These are phyloP conservation scores for Nineta flava DNA, from an alignment of 2,888 invertebrate species.

Conservation along the genomic window DNA sequence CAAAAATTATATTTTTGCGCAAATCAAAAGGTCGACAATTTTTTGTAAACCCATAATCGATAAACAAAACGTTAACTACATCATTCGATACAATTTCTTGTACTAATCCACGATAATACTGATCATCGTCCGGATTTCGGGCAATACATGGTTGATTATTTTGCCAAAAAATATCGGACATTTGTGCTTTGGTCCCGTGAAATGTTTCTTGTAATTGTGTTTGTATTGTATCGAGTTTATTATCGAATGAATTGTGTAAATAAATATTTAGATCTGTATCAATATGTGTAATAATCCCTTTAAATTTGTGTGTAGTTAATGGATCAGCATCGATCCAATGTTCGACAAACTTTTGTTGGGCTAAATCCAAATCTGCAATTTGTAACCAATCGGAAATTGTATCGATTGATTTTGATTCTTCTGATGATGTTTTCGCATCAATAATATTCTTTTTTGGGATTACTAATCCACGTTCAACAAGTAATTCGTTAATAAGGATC, in stretches of 20 bases:
- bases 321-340: slow-evolving; percentile 45
- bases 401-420: slow-evolving; percentile 6
- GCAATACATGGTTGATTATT: slow-evolving; percentile 53
- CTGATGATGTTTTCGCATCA: slow-evolving; percentile 3
- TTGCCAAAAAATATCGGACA: slow-evolving; percentile 36
- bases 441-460: slow-evolving; percentile 25
- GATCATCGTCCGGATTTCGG: slow-evolving; percentile 40
- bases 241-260: slow-evolving; percentile 22
- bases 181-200: slow-evolving; percentile 28
- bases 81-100: slow-evolving; percentile 22
- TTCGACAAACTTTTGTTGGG: slow-evolving; percentile 16
- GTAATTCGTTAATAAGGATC: slow-evolving; percentile 45
- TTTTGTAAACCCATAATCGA: slow-evolving; percentile 76
- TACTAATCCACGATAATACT: slow-evolving; percentile 56
- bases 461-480: slow-evolving; percentile 51
- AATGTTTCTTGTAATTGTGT: slow-evolving; percentile 32
- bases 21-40: slow-evolving; percentile 36
- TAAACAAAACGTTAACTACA: slow-evolving; percentile 42
- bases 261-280: slow-evolving; percentile 31
- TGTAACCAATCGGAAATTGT: slow-evolving; percentile 8
- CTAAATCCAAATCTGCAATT: slow-evolving; percentile 20
- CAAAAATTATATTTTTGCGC: slow-evolving; percentile 42
- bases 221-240: slow-evolving; percentile 31
- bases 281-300: slow-evolving; percentile 45
- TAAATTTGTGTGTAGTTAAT: slow-evolving; percentile 34